Evolutionary conservation across 1,140 invertebrate species (phyloP), one percentile per base, ranked within the genome.

Genomic region (Anastrepha obliqua): DNA sequence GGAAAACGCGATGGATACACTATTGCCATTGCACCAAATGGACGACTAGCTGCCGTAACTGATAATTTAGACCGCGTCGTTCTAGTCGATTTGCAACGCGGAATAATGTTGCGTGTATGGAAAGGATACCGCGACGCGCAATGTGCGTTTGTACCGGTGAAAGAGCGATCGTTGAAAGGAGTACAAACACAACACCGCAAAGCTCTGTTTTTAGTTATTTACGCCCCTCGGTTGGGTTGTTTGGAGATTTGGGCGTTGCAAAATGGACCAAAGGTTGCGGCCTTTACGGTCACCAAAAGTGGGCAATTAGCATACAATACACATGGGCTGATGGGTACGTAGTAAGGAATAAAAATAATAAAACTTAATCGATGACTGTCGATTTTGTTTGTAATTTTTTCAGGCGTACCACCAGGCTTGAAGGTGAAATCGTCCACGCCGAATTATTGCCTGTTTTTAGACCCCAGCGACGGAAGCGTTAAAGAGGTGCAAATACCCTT

Each of bases 71-170:
- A 98, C 20, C 94, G 98, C 90, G 96, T 99, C 0, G 95, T 96
- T 78, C 94, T 99, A 3, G 92, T 99, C 17, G 98, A 99, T 93
- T 96, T 97, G 42, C 95, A 94, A 60, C 95, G 95, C 90, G 97
- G 98, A 9, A 95, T 97, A 86, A 96, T 96, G 29, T 92, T 99
- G 29, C 95, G 98, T 88, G 96, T 99, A 92, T 98, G 98, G 95
- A 99, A 99, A 94, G 98, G 98, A 11, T 99, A 98, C 92, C 94
- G 98, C 87, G 97, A 99, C 94, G 98, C 98, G 9, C 97, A 99
- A 91, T 98, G 97, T 94, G 96, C 96, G 8, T 99, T 98, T 96
- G 94, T 99, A 17, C 90, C 93, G 39, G 90, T 93, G 11, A 93
- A 93, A 59, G 93, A 94, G 87, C 90, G 90, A 87, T 89, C 90